Evolutionary conservation across 1,140 invertebrate species (phyloP), one percentile per base, ranked within the genome.

Genomic region (Heliothis subflexa): DNA sequence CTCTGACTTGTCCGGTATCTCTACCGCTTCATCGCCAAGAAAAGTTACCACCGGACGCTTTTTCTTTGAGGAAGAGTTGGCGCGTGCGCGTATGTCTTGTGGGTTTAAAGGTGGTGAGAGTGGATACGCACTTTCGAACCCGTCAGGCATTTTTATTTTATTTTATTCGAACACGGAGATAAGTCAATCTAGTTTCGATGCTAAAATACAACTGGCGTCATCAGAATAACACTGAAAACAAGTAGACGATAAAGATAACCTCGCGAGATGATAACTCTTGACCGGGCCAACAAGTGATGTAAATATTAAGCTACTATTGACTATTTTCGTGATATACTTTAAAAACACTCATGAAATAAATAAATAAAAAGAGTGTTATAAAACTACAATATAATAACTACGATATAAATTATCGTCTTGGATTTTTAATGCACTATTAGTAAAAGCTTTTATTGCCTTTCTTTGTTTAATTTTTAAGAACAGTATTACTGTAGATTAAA

Each of bases 61-160:
- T 40, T 88, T 90, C 79, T 93, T 93, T 1, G 92, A 92, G 7
- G 93, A 91, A 0, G 95, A 95, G 85, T 95, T 95, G 3, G 95
- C 94, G 79, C 95, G 92, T 78, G 95, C 94, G 82, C 95, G 93
- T 78, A 95, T 90, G 21, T 95, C 93, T 84, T 94, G 87, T 13
- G 95, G 91, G 57, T 91, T 94, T 16, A 95, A 80, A 2, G 89
- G 79, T n/a, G 95, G 94, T 11, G 91, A 88, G 45, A 95, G 84
- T 0, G 95, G 95, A 86, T 95, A 95, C 14, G 94, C 90, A 78
- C 88, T 91, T 84, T 95, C 95, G 78, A 95, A 95, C 33, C 83
- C 91, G 82, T 94, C 91, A 16, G 93, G 91, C 92, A 94, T 93
- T 88, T 86, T 59, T 80, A 18, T 55, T 45, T 73, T 57, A 57